phyloP scores from a whole-genome alignment of 2,113 vertebrate species.

The Pseudolaguvia tuberculata region DNA sequence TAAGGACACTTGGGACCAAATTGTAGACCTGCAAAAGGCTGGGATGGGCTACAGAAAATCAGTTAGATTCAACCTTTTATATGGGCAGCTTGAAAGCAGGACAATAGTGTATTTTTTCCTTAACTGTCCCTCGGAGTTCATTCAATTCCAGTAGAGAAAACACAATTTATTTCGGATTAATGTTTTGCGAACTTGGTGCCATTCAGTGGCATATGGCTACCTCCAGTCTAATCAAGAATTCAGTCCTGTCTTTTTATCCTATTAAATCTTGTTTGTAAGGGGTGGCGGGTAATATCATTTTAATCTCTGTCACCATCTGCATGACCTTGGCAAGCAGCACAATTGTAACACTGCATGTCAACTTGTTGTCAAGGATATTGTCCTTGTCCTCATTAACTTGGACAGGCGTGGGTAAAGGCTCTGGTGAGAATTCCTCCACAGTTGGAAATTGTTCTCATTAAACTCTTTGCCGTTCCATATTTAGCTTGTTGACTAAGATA shows the following conservation, averaged over 20 bases:
- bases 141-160: not conserved
- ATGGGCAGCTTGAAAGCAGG: not conserved
- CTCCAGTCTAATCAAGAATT: not conserved
- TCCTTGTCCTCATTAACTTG: constrained; percentile 8
- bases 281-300: not conserved
- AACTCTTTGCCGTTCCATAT: not conserved
- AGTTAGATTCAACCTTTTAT: too few species aligned
- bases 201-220: not conserved
- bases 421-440: not conserved
- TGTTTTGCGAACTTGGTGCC: not conserved
- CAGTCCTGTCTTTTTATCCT: not conserved
- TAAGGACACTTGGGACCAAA: too few species aligned
- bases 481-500: constrained; percentile 2
- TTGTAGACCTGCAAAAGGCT: too few species aligned
- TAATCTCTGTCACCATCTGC: not conserved
- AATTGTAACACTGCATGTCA: not conserved
- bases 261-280: not conserved
- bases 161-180: not conserved
- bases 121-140: not conserved
- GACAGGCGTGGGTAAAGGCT: constrained; percentile 18
- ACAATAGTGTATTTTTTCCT: not conserved
- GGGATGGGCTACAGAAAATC: too few species aligned
- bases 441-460: constrained; percentile 14
- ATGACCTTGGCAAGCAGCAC: not conserved
- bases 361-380: constrained; percentile 5